phyloP scores from a whole-genome alignment of 2,888 invertebrate species.

The Oscheius sp. region DNA sequence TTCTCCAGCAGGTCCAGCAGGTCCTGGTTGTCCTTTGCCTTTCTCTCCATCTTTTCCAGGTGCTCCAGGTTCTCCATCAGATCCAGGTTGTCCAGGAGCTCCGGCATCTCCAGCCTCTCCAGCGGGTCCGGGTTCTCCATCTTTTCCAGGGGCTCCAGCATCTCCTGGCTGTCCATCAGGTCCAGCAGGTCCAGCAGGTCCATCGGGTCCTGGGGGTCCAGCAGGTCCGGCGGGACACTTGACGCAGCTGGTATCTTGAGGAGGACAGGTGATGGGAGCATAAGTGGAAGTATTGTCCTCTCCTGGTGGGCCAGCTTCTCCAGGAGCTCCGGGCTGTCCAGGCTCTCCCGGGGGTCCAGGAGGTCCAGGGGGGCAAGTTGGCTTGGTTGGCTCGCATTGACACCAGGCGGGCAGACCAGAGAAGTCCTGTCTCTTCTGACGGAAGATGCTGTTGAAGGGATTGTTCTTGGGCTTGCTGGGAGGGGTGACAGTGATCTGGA shows the following conservation, averaged over 20 bases:
- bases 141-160: constrained; percentile 57
- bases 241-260: constrained; percentile 51
- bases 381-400: constrained; percentile 67
- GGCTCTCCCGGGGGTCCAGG: constrained; percentile 60
- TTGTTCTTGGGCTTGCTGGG: constrained; percentile 62
- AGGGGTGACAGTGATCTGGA: constrained; percentile 66
- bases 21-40: constrained; percentile 41
- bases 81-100: constrained; percentile 53
- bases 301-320: constrained; percentile 58
- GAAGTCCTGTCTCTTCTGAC: constrained; percentile 62
- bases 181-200: constrained; percentile 60
- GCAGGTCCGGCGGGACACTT: constrained; percentile 63
- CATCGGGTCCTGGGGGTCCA: constrained; percentile 61
- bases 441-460: constrained; percentile 66
- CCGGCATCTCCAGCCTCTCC: constrained; percentile 58
- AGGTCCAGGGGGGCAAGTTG: constrained; percentile 60
- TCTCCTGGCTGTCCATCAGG: constrained; percentile 51
- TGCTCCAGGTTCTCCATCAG: constrained; percentile 51
- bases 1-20: constrained; percentile 36
- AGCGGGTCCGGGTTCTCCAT: constrained; percentile 52
- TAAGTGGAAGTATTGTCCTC: constrained; percentile 53
- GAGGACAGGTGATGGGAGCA: constrained; percentile 58
- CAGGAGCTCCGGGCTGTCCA: constrained; percentile 56
- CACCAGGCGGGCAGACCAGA: constrained; percentile 66
- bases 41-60: constrained; percentile 40